These are phyloP conservation scores for Perccottus glenii DNA, from an alignment of 2,113 vertebrate species.

Conservation along the genomic window DNA sequence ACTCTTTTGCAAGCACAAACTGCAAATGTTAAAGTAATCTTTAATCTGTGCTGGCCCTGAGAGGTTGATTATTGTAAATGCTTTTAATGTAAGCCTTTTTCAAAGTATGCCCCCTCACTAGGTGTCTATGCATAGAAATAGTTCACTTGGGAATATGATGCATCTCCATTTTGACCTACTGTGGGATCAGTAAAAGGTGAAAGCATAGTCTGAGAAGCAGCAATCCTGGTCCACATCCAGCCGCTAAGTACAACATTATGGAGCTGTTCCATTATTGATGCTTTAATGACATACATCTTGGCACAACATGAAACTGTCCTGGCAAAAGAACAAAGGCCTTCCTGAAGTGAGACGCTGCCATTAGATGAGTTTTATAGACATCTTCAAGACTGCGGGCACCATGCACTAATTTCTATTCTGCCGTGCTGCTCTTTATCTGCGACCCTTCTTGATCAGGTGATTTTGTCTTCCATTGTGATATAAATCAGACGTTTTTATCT, in stretches of 20 bases:
- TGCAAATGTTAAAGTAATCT: too few species aligned
- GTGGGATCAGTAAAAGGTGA: neutral
- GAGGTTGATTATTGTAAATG: too few species aligned
- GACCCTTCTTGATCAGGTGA: constrained; percentile 31
- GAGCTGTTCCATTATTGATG: constrained; percentile 18
- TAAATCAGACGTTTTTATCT: constrained; percentile 20
- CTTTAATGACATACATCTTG: constrained; percentile 39
- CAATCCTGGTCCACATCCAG: neutral
- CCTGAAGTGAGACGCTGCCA: constrained; percentile 24
- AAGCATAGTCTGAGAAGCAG: neutral
- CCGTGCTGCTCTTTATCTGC: constrained; percentile 13
- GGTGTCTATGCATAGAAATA: too few species aligned
- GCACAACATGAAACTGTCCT: constrained; percentile 19
- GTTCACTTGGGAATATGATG: neutral
- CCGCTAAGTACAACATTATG: constrained; percentile 10
- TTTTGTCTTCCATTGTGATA: constrained; percentile 24
- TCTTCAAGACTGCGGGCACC: constrained; percentile 26
- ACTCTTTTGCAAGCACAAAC: too few species aligned
- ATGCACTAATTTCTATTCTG: constrained; percentile 19
- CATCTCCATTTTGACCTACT: neutral
- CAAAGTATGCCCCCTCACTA: too few species aligned
- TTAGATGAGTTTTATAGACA: constrained; percentile 36
- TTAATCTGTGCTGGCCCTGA: too few species aligned
- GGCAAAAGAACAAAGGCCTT: constrained; percentile 29
- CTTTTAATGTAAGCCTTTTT: too few species aligned